Conservation (phyloP, 2,888 invertebrate genomes). For the Cephonodes hylas region DNA sequence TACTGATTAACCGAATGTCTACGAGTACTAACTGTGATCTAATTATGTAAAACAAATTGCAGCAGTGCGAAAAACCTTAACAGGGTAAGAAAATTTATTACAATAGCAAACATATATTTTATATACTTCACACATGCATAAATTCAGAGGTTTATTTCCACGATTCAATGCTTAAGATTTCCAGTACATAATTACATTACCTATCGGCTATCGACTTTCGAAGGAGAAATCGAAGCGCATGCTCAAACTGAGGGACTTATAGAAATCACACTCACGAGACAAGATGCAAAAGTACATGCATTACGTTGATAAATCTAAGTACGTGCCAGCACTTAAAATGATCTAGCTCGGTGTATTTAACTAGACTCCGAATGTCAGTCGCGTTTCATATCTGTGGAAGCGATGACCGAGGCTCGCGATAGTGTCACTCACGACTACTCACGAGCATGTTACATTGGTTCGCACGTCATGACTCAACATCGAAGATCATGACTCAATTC, state of each 20-base stretch:
- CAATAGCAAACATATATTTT: neutral
- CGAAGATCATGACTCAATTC: slow-evolving; percentile 37
- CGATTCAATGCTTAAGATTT: too few species aligned
- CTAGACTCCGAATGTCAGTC: slow-evolving; percentile 17
- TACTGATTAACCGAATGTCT: too few species aligned
- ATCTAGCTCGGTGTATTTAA: slow-evolving; percentile 17
- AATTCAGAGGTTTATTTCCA: too few species aligned
- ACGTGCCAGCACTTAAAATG: slow-evolving; percentile 15
- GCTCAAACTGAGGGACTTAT: neutral
- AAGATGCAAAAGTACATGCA: slow-evolving; percentile 2
- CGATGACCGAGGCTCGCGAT: slow-evolving; percentile 33
- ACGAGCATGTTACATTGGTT: slow-evolving; percentile 33
- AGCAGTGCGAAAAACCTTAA: neutral
- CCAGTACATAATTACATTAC: neutral
- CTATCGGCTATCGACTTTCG: neutral
- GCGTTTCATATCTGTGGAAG: slow-evolving; percentile 15
- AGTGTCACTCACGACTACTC: slow-evolving; percentile 51
- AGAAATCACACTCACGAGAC: neutral
- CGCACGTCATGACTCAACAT: slow-evolving; percentile 36
- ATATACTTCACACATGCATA: too few species aligned
- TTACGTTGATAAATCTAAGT: slow-evolving; percentile 8
- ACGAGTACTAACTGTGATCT: too few species aligned
- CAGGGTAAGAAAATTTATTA: neutral
- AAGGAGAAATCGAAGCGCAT: neutral
- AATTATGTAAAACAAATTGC: neutral